phyloP scores from a whole-genome alignment of 1,140 invertebrate species.

The Bradysia coprophila region DNA sequence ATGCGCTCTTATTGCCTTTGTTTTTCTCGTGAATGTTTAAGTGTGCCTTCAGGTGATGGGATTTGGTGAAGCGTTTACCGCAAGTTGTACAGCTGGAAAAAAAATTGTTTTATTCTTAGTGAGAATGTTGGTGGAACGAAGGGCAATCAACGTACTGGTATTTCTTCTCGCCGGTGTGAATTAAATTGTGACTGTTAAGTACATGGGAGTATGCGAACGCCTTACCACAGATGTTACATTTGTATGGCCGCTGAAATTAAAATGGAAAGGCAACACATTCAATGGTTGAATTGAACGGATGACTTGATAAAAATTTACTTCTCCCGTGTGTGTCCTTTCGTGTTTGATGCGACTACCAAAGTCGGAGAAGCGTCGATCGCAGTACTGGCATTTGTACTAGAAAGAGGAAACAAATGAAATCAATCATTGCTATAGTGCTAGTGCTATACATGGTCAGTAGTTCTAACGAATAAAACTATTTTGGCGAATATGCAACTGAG shows the following conservation, averaged over 20 bases:
- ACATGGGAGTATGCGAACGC: conserved; percentile 49
- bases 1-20: background rate
- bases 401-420: background rate
- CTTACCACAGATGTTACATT: conserved; percentile 46
- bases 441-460: background rate
- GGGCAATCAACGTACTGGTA: conserved; percentile 7
- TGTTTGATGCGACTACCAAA: conserved; percentile 37
- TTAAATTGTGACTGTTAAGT: conserved; percentile 32
- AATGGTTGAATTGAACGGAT: no score
- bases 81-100: conserved; percentile 14
- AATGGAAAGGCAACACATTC: no score
- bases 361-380: conserved; percentile 46
- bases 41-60: conserved; percentile 20
- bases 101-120: background rate
- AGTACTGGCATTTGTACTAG: conserved; percentile 50
- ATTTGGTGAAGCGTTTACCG: conserved; percentile 15
- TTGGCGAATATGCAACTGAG: no score
- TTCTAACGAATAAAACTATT: no score
- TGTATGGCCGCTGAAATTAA: conserved; percentile 50
- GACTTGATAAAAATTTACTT: no score
- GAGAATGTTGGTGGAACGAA: background rate
- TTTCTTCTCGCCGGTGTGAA: conserved; percentile 20
- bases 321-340: no score
- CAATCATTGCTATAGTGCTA: background rate
- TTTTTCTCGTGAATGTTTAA: conserved; percentile 7